phyloP scores from a whole-genome alignment of 2,888 invertebrate species.

The Himalopsyche japonica region DNA sequence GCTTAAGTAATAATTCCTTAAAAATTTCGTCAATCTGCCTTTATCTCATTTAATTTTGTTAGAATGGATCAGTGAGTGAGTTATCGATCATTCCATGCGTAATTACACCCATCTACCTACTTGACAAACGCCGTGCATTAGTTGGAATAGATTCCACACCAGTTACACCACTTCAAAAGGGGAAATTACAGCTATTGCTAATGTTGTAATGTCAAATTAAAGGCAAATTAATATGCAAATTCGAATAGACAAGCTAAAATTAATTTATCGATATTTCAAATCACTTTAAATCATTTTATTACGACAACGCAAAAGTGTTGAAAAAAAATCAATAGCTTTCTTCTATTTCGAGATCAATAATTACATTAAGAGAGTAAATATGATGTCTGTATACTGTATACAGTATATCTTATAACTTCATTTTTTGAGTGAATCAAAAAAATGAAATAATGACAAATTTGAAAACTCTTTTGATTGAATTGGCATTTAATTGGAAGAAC shows the following conservation, averaged over 20 bases:
- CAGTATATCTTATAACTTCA: too few relatives aligned
- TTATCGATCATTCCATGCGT: conserved; percentile 37
- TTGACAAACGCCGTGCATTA: conserved; percentile 35
- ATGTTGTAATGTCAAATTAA: background rate
- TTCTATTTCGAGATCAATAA: too few relatives aligned
- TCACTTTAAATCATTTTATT: too few relatives aligned
- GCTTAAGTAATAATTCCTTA: background rate
- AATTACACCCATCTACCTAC: conserved; percentile 30
- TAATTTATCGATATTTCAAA: too few relatives aligned
- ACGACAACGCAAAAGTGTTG: too few relatives aligned
- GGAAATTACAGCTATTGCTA: background rate
- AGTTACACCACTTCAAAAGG: background rate
- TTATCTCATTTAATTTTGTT: background rate
- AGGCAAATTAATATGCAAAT: background rate
- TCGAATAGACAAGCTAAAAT: background rate
- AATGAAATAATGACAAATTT: too few relatives aligned
- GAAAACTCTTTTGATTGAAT: too few relatives aligned
- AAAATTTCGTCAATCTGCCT: background rate
- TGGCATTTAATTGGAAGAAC: too few relatives aligned
- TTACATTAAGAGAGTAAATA: too few relatives aligned
- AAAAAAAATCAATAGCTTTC: too few relatives aligned
- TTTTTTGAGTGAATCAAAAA: too few relatives aligned
- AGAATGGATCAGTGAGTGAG: conserved; percentile 25
- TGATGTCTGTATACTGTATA: too few relatives aligned
- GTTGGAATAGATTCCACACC: conserved; percentile 14